A percentile compares a stretch with the other conserved stretches of the same genome.
Evolutionary conservation across 2,113 vertebrate genomes (phyloP).

Genomic region (Pluvianellus socialis): DNA sequence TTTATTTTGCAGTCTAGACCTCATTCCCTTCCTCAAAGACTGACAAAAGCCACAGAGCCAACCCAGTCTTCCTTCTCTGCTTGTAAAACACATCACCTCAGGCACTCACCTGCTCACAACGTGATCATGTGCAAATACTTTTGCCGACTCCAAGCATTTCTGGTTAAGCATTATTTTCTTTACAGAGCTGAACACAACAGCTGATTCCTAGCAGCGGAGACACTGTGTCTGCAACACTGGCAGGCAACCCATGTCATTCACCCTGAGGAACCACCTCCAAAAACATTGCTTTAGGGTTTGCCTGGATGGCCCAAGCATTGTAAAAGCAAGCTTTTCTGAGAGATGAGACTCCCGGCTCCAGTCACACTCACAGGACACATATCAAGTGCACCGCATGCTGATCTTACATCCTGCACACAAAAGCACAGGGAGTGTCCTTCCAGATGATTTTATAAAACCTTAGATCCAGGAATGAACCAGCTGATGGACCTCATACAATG

Average conservation of each 20-base stretch:
- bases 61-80: background rate
- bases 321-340: background rate
- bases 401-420: background rate
- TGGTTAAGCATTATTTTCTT: background rate
- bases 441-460: background rate
- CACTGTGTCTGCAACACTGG: background rate
- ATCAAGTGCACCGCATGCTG: background rate
- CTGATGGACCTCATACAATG: background rate
- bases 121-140: background rate
- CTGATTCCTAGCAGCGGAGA: background rate
- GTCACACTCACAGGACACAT: background rate
- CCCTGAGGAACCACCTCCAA: background rate
- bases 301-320: background rate
- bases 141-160: background rate
- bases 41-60: background rate
- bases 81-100: background rate
- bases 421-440: background rate
- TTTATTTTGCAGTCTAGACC: background rate
- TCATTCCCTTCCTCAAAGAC: background rate
- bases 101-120: background rate
- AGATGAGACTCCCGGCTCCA: background rate
- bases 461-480: background rate
- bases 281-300: background rate
- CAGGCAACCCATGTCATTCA: background rate
- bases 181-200: background rate